A percentile compares a stretch with the other conserved stretches of the same genome.
Evolutionary conservation across 2,797 vertebrate genomes (phyloP).

Genomic region (Sebastes miniatus): DNA sequence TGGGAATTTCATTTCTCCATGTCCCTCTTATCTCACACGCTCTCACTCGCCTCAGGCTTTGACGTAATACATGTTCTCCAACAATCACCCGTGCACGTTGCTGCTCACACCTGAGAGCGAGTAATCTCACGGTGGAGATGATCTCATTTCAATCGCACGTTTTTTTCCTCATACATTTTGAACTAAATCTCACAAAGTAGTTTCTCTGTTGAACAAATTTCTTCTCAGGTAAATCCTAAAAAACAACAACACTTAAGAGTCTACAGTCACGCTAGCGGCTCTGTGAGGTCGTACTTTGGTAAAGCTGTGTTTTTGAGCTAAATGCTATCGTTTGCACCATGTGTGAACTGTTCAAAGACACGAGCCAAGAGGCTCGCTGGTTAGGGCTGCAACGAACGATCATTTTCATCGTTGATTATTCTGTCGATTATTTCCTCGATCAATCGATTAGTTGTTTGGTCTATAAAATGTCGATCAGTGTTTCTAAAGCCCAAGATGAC

Average conservation of each 20-base stretch:
- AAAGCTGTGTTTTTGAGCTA: background rate
- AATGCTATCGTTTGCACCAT: background rate
- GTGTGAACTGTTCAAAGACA: no score
- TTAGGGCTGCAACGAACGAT: no score
- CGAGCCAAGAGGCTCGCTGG: no score
- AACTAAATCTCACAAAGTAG: background rate
- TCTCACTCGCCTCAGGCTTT: background rate
- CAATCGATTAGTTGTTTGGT: no score
- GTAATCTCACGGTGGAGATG: background rate
- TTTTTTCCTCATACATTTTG: background rate
- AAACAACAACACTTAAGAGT: background rate
- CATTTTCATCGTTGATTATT: no score
- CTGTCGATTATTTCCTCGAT: no score
- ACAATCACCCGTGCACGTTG: background rate
- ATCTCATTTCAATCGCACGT: no score
- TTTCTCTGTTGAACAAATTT: background rate
- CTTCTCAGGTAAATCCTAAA: background rate
- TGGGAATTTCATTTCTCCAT: background rate
- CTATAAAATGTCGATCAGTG: no score
- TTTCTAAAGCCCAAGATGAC: no score
- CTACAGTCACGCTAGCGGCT: background rate
- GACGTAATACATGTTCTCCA: background rate
- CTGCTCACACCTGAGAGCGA: background rate
- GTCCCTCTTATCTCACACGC: background rate
- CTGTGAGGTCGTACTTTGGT: background rate